Evolutionary conservation across 1,140 invertebrate genomes (phyloP).

Genomic region (Vanessa atalanta): DNA sequence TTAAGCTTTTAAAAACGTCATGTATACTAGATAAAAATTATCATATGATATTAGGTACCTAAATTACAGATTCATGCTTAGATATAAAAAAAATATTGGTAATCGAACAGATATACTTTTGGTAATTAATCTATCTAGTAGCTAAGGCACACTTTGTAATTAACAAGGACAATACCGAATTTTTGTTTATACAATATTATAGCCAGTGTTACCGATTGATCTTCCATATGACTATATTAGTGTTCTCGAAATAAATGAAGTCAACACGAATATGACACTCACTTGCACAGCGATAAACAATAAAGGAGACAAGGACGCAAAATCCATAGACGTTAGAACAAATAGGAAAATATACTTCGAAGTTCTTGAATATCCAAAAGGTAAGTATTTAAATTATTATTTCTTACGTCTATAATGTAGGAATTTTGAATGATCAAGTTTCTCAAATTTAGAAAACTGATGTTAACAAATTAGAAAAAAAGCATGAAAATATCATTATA

Average conservation of each 20-base stretch:
- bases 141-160: background rate
- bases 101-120: no score
- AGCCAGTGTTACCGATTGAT: conserved; percentile 35
- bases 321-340: conserved; percentile 32
- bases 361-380: conserved; percentile 16
- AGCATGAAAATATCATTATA: no score
- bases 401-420: no score
- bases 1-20: no score
- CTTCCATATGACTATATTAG: conserved; percentile 44
- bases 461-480: no score
- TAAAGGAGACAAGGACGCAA: conserved; percentile 10
- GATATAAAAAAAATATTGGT: no score
- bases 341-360: conserved; percentile 16
- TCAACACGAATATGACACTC: conserved; percentile 42
- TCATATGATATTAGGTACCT: no score
- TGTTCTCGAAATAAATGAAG: conserved; percentile 38
- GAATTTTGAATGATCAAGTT: no score
- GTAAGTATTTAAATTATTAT: background rate
- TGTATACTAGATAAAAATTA: no score
- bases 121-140: background rate
- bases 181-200: conserved; percentile 16
- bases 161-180: background rate
- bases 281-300: conserved; percentile 45
- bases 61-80: no score
- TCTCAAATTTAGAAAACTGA: no score